These are phyloP conservation scores for Crossoptilon crossoptilon DNA, from an alignment of 2,797 vertebrate genomes.

Conservation along the genomic window DNA sequence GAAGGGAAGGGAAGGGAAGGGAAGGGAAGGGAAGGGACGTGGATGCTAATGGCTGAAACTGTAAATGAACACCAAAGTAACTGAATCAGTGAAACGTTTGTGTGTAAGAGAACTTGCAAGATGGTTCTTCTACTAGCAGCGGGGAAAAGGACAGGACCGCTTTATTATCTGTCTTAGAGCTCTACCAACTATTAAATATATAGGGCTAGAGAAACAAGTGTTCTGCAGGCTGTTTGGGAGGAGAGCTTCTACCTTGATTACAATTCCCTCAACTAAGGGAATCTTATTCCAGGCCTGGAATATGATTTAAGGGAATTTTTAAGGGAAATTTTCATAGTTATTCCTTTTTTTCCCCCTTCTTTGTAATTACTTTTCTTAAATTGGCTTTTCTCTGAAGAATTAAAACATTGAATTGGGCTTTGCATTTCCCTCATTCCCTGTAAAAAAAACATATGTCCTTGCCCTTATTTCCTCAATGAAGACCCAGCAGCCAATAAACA, in stretches of 20 bases:
- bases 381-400: slow-evolving; percentile 18
- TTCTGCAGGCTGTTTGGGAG: background rate
- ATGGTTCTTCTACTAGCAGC: background rate
- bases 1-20: no score
- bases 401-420: slow-evolving; percentile 31
- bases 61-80: background rate
- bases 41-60: background rate
- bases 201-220: background rate
- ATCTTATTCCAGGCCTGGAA: background rate
- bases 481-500: slow-evolving; percentile 38
- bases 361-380: slow-evolving; percentile 23
- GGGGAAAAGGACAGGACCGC: background rate
- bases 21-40: no score
- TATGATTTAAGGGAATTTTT: background rate
- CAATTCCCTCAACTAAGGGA: background rate
- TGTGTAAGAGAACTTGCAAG: background rate
- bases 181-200: background rate
- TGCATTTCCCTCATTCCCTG: slow-evolving; percentile 44
- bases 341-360: background rate
- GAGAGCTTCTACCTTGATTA: background rate
- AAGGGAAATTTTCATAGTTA: background rate
- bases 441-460: slow-evolving; percentile 28
- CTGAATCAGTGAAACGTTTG: background rate
- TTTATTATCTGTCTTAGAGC: background rate
- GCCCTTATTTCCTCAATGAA: background rate